A percentile compares a stretch with the other conserved stretches of the same genome.
These are phyloP conservation scores for Anoura caudifer DNA, from an alignment of 2,113 vertebrate genomes.

Conservation along the genomic window DNA sequence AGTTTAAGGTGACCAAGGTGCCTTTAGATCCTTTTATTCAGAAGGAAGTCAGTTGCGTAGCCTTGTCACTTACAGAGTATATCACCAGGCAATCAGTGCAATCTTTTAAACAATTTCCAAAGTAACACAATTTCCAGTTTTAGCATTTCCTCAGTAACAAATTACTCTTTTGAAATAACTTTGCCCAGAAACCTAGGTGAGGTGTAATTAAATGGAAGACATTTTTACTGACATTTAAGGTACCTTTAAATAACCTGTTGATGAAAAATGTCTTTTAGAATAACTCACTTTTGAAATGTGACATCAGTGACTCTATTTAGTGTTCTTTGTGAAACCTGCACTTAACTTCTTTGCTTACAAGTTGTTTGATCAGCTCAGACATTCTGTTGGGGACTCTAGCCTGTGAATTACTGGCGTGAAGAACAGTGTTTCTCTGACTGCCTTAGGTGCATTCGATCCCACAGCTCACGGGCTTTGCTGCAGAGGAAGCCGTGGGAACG, in stretches of 20 bases:
- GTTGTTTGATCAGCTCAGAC: not conserved
- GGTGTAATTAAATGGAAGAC: not conserved
- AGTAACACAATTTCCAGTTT: not conserved
- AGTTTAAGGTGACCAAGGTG: not conserved
- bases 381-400: not conserved
- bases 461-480: not conserved
- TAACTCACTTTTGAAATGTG: not conserved
- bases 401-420: not conserved
- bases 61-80: not conserved
- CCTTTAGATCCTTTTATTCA: not conserved
- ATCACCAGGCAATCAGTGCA: not conserved
- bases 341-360: not conserved
- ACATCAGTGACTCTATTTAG: not conserved
- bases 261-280: not conserved
- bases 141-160: not conserved
- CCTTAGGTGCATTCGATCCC: not conserved
- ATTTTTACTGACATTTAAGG: not conserved
- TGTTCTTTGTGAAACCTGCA: not conserved
- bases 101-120: constrained; percentile 1
- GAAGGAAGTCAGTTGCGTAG: not conserved
- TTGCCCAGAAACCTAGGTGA: not conserved
- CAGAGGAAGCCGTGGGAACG: not conserved
- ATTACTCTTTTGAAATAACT: not conserved
- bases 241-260: not conserved
- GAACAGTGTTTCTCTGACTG: not conserved